Base-by-base conservation (phyloP, 1,140 invertebrate genomes). In the Tachypleus tridentatus region DNA sequence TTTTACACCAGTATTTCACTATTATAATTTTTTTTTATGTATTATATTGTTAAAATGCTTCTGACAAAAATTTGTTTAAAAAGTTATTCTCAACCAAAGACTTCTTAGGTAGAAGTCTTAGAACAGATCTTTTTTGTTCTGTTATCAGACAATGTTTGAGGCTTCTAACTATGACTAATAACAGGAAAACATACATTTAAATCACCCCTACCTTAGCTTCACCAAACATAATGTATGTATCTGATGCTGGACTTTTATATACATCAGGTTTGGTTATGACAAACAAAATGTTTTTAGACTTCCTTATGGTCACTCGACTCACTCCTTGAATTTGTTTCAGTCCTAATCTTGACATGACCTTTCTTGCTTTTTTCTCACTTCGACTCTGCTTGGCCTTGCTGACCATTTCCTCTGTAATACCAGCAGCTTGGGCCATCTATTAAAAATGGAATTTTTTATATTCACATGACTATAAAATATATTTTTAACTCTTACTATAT, bases 211-310 rank as follows among this genome's bases (percentile, higher is more conserved):
- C 83, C 81, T 99, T 99, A 47, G 97, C 96, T 81, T 99, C 97
- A 60, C 97, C 97, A 80, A 99, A 99, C 10, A 99, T 91, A 76
- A 99, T 98, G 79, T 99, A 99, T 7, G 96, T 99, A 79, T 99
- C 97, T 51, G 94, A 97, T 64, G 94, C 94, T n/a, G 96, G 97
- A 76, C 96, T 97, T 79, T 99, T 99, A 79, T 95, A 97, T 5
- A 99, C 97, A 79, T 99, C 97, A 61, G 97, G 97, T 72, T 97
- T 97, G 78, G 96, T 97, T 73, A 99, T 99, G 48, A 99, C 97
- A 79, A 99, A 99, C 5, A 99, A 80, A 73, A 99, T 99, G 77
- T 98, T 98, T 80, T 99, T 98, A 4, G 95, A 97, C 79, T 99
- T 98, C 65, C 97, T 86, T 74, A 99, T 99, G 59, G 95, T 98